Evolutionary conservation across 2,888 invertebrate genomes (phyloP).

Genomic region (Teleogryllus oceanicus): DNA sequence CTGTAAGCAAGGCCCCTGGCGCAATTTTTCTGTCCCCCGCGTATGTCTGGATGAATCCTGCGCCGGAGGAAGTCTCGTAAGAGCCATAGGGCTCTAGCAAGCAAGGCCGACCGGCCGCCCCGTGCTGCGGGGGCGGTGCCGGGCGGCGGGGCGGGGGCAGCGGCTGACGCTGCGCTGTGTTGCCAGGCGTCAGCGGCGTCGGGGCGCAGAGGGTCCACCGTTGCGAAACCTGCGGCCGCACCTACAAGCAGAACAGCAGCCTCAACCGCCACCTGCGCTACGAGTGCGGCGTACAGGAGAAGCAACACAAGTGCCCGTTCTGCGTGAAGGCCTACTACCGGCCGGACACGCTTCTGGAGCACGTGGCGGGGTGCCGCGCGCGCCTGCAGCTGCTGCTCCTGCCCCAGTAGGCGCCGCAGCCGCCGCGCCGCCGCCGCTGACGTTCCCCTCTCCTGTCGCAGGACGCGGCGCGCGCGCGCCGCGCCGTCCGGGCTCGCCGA

Average conservation of each 20-base stretch:
- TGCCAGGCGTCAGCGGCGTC: constrained; percentile 18
- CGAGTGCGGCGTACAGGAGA: constrained; percentile 42
- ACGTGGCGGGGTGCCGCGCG: constrained; percentile 21
- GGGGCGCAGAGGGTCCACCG: constrained; percentile 46
- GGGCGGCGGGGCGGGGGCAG: neutral
- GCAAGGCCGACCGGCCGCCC: neutral
- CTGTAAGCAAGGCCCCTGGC: too few relatives aligned
- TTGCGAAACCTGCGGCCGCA: constrained; percentile 54
- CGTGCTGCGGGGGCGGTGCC: neutral
- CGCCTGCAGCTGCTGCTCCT: constrained; percentile 35
- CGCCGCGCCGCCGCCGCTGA: constrained; percentile 36
- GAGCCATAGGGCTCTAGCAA: too few relatives aligned
- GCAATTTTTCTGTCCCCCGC: too few relatives aligned
- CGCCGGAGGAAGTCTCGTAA: too few relatives aligned
- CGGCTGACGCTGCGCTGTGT: constrained; percentile 12
- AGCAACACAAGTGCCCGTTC: constrained; percentile 41
- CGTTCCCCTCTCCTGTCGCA: constrained; percentile 41
- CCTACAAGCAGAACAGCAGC: constrained; percentile 41
- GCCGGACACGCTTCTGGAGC: constrained; percentile 30
- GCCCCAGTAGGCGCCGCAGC: constrained; percentile 36
- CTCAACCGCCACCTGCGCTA: constrained; percentile 43
- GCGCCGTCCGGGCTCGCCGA: constrained; percentile 40
- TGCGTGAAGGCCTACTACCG: constrained; percentile 43
- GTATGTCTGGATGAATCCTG: too few relatives aligned
- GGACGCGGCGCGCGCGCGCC: constrained; percentile 42